Base-by-base conservation (phyloP, 1,140 invertebrate genomes). In the Idris sp. region DNA sequence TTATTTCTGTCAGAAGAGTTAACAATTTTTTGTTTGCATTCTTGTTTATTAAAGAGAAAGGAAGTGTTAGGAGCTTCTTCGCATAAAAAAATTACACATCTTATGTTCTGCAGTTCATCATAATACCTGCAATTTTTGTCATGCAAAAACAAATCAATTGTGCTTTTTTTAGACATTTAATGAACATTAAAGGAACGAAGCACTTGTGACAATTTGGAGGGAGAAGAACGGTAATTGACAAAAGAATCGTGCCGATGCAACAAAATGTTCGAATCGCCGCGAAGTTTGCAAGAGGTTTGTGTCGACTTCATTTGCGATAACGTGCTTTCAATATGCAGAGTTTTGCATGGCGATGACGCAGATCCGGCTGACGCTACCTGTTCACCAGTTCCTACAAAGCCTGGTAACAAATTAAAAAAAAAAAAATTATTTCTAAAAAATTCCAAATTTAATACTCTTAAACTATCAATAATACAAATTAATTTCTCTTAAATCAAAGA, bases 221-320 rank as follows among this genome's bases (percentile, higher is more conserved):
- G 10, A 56, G 30, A 46, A 8, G n/a, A n/a, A n/a, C n/a, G 7
- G 10, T 33, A 43, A 43, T 48, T 19, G 9, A 35, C n/a, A 10
- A 36, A 28, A 36, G 3, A 33, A 4, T 36, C 16, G 19, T 44
- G 35, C 33, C 25, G 41, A 73, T 64, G 33, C 11, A 49, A 58
- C 49, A 86, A 83, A 53, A 92, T 92, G 92, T 92, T 89, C 77
- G 90, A 92, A 73, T 91, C 89, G 58, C 92, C 92, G 10, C 83
- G 79, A 78, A 88, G 89, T 58, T 87, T 94, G 28, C 91, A 92
- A 79, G 90, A 92, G 56, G 87, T 89, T 65, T 93, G 92, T 81
- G 86, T 93, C 6, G 91, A 93, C 64, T 91, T 89, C 77, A 92
- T 93, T 53, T 92, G 92, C 82, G 90, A 92, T 65, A 92, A 93